Evolutionary conservation across 2,888 invertebrate species (phyloP).

Genomic region (Lamproptera curius): DNA sequence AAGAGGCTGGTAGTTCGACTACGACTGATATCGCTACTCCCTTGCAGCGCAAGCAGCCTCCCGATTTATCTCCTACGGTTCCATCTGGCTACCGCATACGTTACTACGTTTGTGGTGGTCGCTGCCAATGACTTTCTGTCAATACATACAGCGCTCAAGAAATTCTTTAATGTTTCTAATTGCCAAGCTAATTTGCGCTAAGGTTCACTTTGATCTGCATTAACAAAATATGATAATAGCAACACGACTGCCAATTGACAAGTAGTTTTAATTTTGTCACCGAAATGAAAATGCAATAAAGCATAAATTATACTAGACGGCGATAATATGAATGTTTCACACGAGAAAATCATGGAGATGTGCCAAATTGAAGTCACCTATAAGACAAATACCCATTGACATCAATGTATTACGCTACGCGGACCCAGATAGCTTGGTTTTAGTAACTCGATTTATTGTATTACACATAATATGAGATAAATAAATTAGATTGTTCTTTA

Average conservation of each 20-base stretch:
- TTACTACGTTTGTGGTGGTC: constrained; percentile 36
- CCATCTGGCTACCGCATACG: constrained; percentile 68
- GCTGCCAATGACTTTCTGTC: constrained; percentile 74
- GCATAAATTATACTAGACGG: constrained; percentile 8
- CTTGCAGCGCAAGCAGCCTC: constrained; percentile 57
- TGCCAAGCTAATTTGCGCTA: constrained; percentile 56
- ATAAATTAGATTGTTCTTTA: too few species aligned
- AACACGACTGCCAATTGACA: constrained; percentile 30
- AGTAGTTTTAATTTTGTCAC: constrained; percentile 9
- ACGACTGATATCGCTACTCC: constrained; percentile 57
- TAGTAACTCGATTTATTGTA: too few species aligned
- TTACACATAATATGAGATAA: too few species aligned
- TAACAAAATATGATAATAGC: constrained; percentile 24
- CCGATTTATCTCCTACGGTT: constrained; percentile 72
- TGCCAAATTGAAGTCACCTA: constrained; percentile 9
- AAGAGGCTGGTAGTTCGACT: constrained; percentile 66
- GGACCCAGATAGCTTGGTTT: constrained; percentile 3
- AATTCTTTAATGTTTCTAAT: constrained; percentile 55
- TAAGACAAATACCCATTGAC: constrained; percentile 3
- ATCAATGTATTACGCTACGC: background rate
- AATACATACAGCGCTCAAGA: constrained; percentile 63
- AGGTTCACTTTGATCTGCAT: constrained; percentile 30
- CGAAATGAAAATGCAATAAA: constrained; percentile 11
- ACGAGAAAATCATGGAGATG: constrained; percentile 3
- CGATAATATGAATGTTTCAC: constrained; percentile 8